These are phyloP conservation scores for Oxyura jamaicensis DNA, from an alignment of 2,113 vertebrate genomes.

Conservation along the genomic window DNA sequence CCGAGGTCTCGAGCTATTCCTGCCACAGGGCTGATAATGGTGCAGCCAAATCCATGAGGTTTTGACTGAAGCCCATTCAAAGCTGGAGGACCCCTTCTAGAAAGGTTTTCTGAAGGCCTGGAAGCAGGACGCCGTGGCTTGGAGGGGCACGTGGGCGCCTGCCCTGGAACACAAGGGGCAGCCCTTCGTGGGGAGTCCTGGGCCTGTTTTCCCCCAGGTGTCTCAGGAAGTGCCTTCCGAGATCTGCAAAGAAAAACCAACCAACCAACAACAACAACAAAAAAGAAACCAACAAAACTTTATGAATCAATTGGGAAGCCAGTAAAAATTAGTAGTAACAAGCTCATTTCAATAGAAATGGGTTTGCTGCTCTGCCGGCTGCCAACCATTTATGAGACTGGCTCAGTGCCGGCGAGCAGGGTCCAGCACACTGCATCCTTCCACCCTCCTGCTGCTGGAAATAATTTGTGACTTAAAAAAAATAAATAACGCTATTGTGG, in stretches of 20 bases:
- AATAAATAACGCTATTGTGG: slow-evolving; percentile 72
- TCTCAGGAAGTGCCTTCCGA: slow-evolving; percentile 29
- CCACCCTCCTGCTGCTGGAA: slow-evolving; percentile 81
- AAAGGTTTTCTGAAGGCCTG: not conserved
- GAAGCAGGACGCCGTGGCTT: fast-evolving
- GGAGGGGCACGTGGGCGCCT: fast-evolving
- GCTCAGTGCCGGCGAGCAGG: slow-evolving; percentile 65
- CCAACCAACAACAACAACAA: not conserved
- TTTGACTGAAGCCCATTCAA: not conserved
- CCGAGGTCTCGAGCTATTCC: not conserved
- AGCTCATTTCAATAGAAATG: slow-evolving; percentile 71
- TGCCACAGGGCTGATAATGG: not conserved
- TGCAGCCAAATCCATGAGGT: not conserved
- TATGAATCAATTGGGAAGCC: slow-evolving; percentile 63
- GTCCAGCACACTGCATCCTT: slow-evolving; percentile 70
- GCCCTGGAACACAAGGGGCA: not conserved
- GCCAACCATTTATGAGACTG: slow-evolving; percentile 80
- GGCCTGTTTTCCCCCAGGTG: not conserved
- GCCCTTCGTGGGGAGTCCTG: not conserved
- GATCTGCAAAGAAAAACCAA: slow-evolving; percentile 9
- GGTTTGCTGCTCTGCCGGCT: slow-evolving; percentile 71
- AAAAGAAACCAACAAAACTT: slow-evolving; percentile 15
- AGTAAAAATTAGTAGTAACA: slow-evolving; percentile 72
- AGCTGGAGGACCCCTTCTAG: not conserved
- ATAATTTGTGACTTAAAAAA: slow-evolving; percentile 77